Base-by-base conservation (phyloP, 2,797 vertebrate species). In the Anguilla anguilla region DNA sequence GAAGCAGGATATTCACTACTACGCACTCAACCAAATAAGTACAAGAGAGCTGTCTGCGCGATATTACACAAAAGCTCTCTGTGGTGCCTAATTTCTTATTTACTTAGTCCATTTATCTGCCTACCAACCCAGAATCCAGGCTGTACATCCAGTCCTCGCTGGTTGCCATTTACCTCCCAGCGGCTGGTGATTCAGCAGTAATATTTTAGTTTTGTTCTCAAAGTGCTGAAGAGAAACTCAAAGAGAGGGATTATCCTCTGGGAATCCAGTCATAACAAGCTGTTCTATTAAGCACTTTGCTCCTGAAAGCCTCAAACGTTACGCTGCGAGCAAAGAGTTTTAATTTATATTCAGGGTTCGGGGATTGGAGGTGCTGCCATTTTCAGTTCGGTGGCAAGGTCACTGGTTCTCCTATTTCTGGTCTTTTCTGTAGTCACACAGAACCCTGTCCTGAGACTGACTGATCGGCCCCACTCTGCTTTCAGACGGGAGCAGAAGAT, bases 131-230 rank as follows among this genome's bases (percentile, higher is more conserved):
- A n/a, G 51, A 11, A 83, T 31, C 25, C 25, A 28, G 82, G 83
- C 25, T 17, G 28, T 35, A 4, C 28, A 57, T 9, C 0, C 9
- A 53, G n/a, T 10, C 51, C n/a, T 28, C 4, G 11, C 43, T 25
- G 6, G 4, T 15, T 46, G 39, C 35, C 9, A 43, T 79, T 17
- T 6, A 79, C 39, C 6, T 43, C 35, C 74, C 22, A 43, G 74
- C 43, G 74, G 77, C 22, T n/a, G 43, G 77, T 81, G 35, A 39
- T 9, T 22, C 15, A 81, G 35, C 77, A 49, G 77, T 49, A 49
- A 81, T 81, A 81, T 81, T 81, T 81, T 49, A 2, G 5, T 81
- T 81, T 49, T 77, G 17, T 39, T 77, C 31, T 77, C 72, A 46
- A 25, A 46, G 35, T 77, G 72, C 72, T 17, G 10, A 74, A 74